These are phyloP conservation scores for Chroicocephalus ridibundus DNA, from an alignment of 2,113 vertebrate species.

Conservation along the genomic window DNA sequence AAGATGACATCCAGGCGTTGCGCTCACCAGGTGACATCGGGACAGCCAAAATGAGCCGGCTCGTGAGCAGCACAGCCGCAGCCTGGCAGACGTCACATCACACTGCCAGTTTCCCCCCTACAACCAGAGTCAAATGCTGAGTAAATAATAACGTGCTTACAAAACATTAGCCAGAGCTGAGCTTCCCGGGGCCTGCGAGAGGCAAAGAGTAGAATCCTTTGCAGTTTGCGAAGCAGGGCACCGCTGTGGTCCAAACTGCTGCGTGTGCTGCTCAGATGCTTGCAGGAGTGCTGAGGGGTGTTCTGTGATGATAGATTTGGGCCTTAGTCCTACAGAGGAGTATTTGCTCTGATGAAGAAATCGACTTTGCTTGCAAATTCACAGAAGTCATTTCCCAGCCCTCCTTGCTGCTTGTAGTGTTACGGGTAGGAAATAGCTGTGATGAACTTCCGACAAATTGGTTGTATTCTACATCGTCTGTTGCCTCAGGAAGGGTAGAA, in stretches of 20 bases:
- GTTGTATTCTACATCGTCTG: accelerated
- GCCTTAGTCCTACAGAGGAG: not conserved
- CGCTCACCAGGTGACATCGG: not conserved
- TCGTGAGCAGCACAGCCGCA: not conserved
- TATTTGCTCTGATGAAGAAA: not conserved
- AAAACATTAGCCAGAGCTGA: not conserved
- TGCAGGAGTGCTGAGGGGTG: not conserved
- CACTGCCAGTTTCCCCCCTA: not conserved
- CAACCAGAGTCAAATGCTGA: not conserved
- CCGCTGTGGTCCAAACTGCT: accelerated
- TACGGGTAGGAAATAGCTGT: not conserved
- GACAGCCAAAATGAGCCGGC: not conserved
- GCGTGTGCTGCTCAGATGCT: accelerated
- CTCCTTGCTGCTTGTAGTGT: not conserved
- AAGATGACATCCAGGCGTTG: not conserved
- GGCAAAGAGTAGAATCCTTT: not conserved
- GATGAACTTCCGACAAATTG: not conserved
- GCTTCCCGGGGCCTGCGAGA: not conserved
- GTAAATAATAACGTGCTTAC: not conserved
- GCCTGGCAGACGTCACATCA: not conserved
- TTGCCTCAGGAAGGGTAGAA: not conserved
- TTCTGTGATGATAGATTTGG: accelerated
- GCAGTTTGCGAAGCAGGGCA: accelerated
- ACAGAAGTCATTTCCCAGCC: not conserved
- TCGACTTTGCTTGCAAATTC: not conserved